Evolutionary conservation across 2,113 vertebrate genomes (phyloP).

Genomic region (Suricata suricatta): DNA sequence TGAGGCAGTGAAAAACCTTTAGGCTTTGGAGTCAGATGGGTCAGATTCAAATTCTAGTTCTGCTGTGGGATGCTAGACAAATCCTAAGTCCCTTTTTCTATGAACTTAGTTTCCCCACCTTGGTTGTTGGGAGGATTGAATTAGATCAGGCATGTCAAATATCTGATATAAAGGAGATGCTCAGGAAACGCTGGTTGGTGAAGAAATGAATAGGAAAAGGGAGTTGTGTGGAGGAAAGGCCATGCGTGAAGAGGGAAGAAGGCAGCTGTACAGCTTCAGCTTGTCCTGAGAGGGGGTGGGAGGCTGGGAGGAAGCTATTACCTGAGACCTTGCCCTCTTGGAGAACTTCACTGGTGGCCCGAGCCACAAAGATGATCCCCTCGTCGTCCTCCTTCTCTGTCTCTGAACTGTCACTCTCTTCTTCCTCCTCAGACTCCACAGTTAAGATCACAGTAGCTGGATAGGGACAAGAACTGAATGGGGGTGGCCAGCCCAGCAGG

Average conservation of each 20-base stretch:
- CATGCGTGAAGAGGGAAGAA: not conserved
- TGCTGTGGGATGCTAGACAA: not conserved
- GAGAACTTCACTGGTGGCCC: conserved; percentile 89
- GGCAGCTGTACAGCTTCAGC: not conserved
- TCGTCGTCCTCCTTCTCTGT: conserved; percentile 93
- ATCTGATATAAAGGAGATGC: not conserved
- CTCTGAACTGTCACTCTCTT: conserved; percentile 88
- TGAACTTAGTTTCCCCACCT: not conserved
- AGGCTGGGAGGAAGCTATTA: conserved; percentile 71
- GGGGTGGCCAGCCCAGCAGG: not conserved
- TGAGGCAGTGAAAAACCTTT: not conserved
- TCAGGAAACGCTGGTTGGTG: not conserved
- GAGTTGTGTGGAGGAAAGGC: not conserved
- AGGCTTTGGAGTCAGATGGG: conserved; percentile 10
- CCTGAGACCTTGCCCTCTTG: conserved; percentile 90
- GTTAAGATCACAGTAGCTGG: conserved; percentile 82
- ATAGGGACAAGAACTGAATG: conserved; percentile 85
- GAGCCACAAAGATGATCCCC: conserved; percentile 94
- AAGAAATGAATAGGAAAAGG: not conserved
- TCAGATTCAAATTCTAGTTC: conserved; percentile 23
- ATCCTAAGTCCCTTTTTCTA: not conserved
- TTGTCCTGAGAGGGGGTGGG: not conserved
- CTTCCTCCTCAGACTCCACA: conserved; percentile 89
- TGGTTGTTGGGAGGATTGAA: not conserved
- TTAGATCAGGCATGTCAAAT: not conserved